Percentiles rank a stretch among this genome's conserved stretches.
These are phyloP conservation scores for Phania funesta DNA, from an alignment of 2,888 invertebrate species.

Conservation along the genomic window DNA sequence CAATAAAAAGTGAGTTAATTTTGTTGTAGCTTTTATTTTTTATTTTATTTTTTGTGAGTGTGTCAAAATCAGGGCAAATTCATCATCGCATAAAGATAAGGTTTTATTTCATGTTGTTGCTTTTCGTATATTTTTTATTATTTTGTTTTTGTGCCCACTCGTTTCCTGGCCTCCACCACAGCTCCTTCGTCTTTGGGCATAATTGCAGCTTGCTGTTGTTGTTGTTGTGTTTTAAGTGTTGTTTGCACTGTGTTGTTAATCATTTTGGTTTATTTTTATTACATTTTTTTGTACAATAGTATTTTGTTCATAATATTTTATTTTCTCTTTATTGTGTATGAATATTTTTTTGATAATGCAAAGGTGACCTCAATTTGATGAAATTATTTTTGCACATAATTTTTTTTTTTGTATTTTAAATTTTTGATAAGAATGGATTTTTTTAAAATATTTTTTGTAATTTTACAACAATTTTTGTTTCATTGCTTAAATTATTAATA, in stretches of 20 bases:
- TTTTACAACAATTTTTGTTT: constrained; percentile 22
- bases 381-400: constrained; percentile 59
- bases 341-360: constrained; percentile 69
- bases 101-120: constrained; percentile 58
- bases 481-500: neutral
- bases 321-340: constrained; percentile 51
- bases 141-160: constrained; percentile 30
- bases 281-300: constrained; percentile 44
- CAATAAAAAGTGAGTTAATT: constrained; percentile 28
- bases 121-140: constrained; percentile 28
- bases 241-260: constrained; percentile 63
- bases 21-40: constrained; percentile 61
- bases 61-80: constrained; percentile 79
- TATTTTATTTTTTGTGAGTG: constrained; percentile 70
- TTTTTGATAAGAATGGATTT: constrained; percentile 57
- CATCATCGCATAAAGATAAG: constrained; percentile 75
- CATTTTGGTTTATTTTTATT: constrained; percentile 58
- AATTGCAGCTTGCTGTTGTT: constrained; percentile 54
- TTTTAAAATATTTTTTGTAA: constrained; percentile 19
- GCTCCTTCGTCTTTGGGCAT: constrained; percentile 17
- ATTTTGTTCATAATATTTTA: constrained; percentile 46
- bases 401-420: constrained; percentile 19
- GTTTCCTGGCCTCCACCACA: constrained; percentile 40
- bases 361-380: constrained; percentile 69
- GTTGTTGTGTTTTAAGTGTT: constrained; percentile 59